phyloP scores from a whole-genome alignment of 2,888 invertebrate species.

The Acleris holmiana region DNA sequence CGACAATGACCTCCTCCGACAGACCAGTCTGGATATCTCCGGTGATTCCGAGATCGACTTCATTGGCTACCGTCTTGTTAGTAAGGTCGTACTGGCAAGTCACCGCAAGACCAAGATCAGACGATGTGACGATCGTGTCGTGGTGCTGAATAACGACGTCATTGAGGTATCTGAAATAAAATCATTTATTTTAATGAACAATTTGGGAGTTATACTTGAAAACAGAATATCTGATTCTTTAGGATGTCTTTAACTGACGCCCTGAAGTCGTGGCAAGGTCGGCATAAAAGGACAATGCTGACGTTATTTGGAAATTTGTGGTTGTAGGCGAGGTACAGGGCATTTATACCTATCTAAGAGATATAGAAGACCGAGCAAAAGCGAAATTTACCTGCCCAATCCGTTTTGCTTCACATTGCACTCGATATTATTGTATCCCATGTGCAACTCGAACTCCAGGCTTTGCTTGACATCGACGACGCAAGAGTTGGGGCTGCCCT shows the following conservation, averaged over 20 bases:
- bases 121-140: constrained; percentile 97
- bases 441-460: constrained; percentile 94
- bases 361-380: not conserved
- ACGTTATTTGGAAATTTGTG: too few species aligned
- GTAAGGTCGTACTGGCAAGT: constrained; percentile 97
- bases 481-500: constrained; percentile 96
- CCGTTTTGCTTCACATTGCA: constrained; percentile 96
- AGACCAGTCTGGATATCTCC: constrained; percentile 94
- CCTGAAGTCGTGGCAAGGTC: not conserved
- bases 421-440: constrained; percentile 96
- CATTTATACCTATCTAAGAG: too few species aligned
- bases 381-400: constrained; percentile 86
- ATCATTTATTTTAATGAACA: constrained; percentile 4
- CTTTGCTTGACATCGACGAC: constrained; percentile 94
- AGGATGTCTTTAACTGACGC: not conserved
- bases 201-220: not conserved
- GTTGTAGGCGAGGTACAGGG: too few species aligned
- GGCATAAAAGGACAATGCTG: too few species aligned
- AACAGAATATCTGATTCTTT: not conserved
- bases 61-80: constrained; percentile 96
- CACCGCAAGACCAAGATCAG: constrained; percentile 96
- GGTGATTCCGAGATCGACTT: constrained; percentile 94
- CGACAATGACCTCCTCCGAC: constrained; percentile 95
- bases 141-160: constrained; percentile 98
- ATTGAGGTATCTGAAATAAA: constrained; percentile 87